phyloP scores from a whole-genome alignment of 1,140 invertebrate genomes.

The Bombus vancouverensis region DNA sequence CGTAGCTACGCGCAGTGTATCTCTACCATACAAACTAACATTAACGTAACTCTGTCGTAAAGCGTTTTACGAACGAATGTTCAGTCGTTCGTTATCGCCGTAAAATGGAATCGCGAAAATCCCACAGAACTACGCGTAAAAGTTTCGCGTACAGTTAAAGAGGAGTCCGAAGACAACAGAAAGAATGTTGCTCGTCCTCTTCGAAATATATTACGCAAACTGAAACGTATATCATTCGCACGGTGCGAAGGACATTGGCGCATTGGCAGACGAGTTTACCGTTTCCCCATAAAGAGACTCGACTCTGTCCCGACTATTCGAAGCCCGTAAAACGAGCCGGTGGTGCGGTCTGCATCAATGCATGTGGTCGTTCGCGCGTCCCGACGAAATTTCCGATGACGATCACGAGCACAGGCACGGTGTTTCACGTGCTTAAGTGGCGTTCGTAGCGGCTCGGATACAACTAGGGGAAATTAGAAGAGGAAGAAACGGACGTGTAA shows the following conservation, averaged over 20 bases:
- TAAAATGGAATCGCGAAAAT: too few species aligned
- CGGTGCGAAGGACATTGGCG: not conserved
- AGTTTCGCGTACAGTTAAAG: too few species aligned
- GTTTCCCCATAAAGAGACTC: not conserved
- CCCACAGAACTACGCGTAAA: too few species aligned
- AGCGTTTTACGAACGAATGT: too few species aligned
- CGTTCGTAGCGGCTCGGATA: not conserved
- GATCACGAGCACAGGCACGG: not conserved
- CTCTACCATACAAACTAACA: too few species aligned
- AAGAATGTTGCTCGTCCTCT: not conserved
- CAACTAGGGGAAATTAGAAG: not conserved
- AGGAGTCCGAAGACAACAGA: not conserved
- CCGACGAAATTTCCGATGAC: not conserved
- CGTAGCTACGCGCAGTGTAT: too few species aligned
- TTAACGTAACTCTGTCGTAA: too few species aligned
- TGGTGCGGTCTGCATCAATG: not conserved
- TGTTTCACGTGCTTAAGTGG: not conserved
- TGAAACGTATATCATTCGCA: not conserved
- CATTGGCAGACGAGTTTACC: not conserved
- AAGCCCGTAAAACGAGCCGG: not conserved
- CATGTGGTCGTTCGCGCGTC: too few species aligned
- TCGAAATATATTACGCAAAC: not conserved
- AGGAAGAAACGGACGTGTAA: constrained; percentile 6
- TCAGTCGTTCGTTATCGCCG: too few species aligned
- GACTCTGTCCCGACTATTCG: not conserved